Conservation (phyloP, 64 coral and sea anemone species). For the Astreopora myriophthalma region DNA sequence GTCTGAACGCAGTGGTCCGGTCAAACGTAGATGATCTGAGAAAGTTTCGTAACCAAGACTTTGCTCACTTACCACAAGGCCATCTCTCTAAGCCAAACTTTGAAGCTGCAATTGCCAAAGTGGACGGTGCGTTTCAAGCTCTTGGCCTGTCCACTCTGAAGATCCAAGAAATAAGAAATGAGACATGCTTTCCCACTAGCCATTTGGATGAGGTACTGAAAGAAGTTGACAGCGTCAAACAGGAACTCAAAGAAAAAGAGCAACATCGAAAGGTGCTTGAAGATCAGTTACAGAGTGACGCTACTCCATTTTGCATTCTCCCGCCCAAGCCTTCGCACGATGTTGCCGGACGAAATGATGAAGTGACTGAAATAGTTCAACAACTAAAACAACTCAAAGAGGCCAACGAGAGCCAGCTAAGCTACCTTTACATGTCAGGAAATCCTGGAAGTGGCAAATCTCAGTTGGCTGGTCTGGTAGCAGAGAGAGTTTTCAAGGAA, state of each 20-base stretch:
- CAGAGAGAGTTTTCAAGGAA: not conserved
- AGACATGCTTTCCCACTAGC: not conserved
- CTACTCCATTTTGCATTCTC: not conserved
- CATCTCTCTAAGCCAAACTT: conserved; percentile 13
- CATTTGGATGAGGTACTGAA: not conserved
- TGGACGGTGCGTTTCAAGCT: not conserved
- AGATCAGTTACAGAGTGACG: conserved; percentile 1
- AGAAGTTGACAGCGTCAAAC: not conserved
- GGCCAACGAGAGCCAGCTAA: not conserved
- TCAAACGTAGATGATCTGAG: conserved; percentile 24
- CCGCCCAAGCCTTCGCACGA: conserved; percentile 3
- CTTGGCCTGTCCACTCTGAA: not conserved
- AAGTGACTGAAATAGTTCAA: not conserved
- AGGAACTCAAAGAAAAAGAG: too few relatives aligned
- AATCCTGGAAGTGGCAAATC: conserved; percentile 60
- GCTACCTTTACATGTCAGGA: conserved; percentile 10
- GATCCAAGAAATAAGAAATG: conserved; percentile 3
- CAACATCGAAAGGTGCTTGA: not conserved
- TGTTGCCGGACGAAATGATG: not conserved
- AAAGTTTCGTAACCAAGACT: conserved; percentile 45
- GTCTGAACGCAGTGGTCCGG: not conserved
- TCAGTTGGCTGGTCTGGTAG: conserved; percentile 36
- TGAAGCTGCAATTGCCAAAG: conserved; percentile 24
- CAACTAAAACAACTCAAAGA: not conserved
- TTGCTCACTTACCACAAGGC: conserved; percentile 36